A percentile compares a stretch with the other conserved stretches of the same genome.
phyloP scores from a whole-genome alignment of 2,113 vertebrate species.

The Loxodonta africana region DNA sequence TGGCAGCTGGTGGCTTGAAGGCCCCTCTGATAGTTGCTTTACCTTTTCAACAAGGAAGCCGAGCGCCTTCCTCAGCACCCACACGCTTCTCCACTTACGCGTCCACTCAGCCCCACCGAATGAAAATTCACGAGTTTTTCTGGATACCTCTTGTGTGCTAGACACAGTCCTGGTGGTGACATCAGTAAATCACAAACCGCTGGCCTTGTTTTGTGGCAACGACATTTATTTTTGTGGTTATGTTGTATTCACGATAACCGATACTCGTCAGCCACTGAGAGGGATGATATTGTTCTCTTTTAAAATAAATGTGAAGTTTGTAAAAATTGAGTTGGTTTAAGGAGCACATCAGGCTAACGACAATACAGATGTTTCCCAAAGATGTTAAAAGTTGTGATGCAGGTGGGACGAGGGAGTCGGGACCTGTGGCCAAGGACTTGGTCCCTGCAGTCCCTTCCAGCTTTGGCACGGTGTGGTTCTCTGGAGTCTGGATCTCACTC shows the following conservation, averaged over 20 bases:
- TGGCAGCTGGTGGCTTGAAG: background rate
- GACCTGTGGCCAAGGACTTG: background rate
- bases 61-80: background rate
- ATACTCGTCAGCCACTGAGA: slow-evolving; percentile 1
- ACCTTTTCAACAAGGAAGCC: background rate
- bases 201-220: slow-evolving; percentile 9
- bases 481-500: background rate
- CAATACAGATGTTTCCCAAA: background rate
- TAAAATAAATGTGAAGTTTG: slow-evolving; percentile 61
- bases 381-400: background rate
- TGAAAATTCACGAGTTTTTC: background rate
- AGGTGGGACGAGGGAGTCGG: background rate
- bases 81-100: background rate
- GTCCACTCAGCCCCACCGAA: background rate
- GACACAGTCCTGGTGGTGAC: background rate
- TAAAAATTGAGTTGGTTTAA: background rate
- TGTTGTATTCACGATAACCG: background rate
- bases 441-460: background rate
- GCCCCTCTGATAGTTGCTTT: background rate
- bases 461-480: accelerated
- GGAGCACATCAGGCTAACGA: background rate
- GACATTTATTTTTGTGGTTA: background rate
- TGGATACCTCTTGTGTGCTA: background rate
- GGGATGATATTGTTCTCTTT: slow-evolving; percentile 51
- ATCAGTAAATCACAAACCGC: slow-evolving; percentile 1